A percentile compares a stretch with the other conserved stretches of the same genome.
Evolutionary conservation across 1,140 invertebrate species (phyloP).

Genomic region (Lutraria rhynchaena): DNA sequence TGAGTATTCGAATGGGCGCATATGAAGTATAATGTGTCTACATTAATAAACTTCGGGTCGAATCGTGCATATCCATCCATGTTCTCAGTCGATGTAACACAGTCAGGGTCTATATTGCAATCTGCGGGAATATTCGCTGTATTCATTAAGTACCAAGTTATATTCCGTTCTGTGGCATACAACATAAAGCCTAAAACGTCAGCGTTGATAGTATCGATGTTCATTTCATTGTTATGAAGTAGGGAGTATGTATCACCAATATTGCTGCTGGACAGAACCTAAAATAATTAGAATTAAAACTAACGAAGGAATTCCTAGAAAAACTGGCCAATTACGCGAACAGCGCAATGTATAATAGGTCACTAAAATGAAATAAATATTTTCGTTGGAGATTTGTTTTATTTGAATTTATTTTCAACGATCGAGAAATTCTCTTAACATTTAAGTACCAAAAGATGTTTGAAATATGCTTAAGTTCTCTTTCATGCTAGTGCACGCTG

Average conservation of each 20-base stretch:
- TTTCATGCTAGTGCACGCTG: no score
- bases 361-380: no score
- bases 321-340: no score
- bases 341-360: no score
- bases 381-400: no score
- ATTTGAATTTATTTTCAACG: no score
- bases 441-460: no score
- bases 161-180: conserved; percentile 16
- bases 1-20: neutral
- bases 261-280: neutral
- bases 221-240: conserved; percentile 9
- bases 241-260: neutral
- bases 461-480: no score
- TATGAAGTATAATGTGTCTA: neutral
- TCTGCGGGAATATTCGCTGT: neutral
- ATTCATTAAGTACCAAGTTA: conserved; percentile 65
- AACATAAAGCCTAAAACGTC: conserved; percentile 18
- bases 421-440: no score
- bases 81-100: conserved; percentile 11
- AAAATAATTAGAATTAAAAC: no score
- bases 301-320: no score
- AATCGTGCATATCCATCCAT: conserved; percentile 24
- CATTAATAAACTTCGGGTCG: neutral
- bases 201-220: neutral
- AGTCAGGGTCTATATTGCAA: conserved; percentile 31